Percentiles rank a stretch among this genome's conserved stretches.
Evolutionary conservation across 2,888 invertebrate species (phyloP).

Genomic region (Drepana falcataria): DNA sequence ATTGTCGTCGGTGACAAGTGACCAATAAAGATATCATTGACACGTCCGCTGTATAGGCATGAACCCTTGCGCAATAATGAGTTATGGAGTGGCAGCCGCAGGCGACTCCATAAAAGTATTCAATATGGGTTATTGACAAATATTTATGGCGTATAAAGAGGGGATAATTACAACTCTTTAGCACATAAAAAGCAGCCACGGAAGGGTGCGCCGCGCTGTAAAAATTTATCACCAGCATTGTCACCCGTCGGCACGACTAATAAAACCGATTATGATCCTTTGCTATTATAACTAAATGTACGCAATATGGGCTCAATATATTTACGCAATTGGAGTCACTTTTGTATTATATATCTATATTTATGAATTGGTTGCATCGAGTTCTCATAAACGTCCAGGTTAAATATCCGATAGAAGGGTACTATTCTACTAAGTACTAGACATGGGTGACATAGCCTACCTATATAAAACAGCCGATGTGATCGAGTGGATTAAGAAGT

Average conservation of each 20-base stretch:
- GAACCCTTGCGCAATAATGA: conserved; percentile 67
- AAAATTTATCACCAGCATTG: conserved; percentile 68
- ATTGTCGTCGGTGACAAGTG: background rate
- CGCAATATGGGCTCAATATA: background rate
- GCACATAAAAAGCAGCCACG: conserved; percentile 66
- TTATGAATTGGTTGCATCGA: no score
- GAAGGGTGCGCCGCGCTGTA: conserved; percentile 67
- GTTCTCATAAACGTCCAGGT: no score
- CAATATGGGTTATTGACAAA: conserved; percentile 76
- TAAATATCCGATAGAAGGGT: no score
- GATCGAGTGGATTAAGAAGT: no score
- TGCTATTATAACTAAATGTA: background rate
- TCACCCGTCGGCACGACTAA: conserved; percentile 44
- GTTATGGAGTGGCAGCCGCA: conserved; percentile 67
- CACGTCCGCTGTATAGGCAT: conserved; percentile 42
- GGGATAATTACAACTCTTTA: conserved; percentile 78
- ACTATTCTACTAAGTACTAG: no score
- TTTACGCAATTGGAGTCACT: background rate
- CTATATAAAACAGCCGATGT: no score
- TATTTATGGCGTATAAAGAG: conserved; percentile 77
- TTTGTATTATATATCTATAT: background rate
- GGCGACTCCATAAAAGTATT: conserved; percentile 72
- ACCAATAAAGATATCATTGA: conserved; percentile 46
- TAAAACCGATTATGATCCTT: conserved; percentile 15
- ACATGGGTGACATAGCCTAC: no score